phyloP scores from a whole-genome alignment of 2,797 vertebrate species.

The Eospalax fontanierii region DNA sequence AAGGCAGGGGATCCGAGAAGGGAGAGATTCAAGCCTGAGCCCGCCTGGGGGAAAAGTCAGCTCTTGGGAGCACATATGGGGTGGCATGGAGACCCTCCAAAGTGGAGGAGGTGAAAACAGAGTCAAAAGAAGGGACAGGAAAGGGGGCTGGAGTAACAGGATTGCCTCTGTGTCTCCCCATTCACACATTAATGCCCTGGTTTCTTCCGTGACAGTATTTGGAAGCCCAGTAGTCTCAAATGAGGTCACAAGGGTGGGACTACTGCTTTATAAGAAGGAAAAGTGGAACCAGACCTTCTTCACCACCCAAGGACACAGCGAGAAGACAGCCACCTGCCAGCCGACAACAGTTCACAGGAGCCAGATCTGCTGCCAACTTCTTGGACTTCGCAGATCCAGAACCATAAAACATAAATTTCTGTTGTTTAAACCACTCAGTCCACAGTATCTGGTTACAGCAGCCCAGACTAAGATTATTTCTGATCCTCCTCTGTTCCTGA shows the following conservation, averaged over 20 bases:
- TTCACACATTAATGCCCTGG: too few relatives aligned
- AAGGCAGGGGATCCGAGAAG: background rate
- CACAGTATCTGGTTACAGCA: background rate
- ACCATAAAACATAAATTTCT: background rate
- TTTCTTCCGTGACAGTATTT: too few relatives aligned
- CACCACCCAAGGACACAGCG: background rate
- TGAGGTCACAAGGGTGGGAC: background rate
- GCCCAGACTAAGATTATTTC: background rate
- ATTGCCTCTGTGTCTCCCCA: too few relatives aligned
- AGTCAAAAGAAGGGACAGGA: background rate
- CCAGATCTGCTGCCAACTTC: background rate
- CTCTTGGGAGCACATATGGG: background rate
- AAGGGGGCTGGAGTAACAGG: too few relatives aligned
- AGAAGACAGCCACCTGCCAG: too few relatives aligned
- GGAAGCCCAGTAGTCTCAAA: background rate
- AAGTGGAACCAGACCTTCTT: background rate
- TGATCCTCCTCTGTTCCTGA: background rate
- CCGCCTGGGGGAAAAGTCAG: too few relatives aligned
- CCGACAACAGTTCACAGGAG: background rate
- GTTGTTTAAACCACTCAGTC: background rate
- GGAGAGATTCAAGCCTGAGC: background rate
- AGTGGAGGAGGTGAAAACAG: background rate
- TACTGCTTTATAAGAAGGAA: background rate
- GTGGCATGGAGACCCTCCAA: rapidly evolving
- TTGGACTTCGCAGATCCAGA: background rate